phyloP scores from a whole-genome alignment of 2,888 invertebrate genomes.

The Heliconius aoede region DNA sequence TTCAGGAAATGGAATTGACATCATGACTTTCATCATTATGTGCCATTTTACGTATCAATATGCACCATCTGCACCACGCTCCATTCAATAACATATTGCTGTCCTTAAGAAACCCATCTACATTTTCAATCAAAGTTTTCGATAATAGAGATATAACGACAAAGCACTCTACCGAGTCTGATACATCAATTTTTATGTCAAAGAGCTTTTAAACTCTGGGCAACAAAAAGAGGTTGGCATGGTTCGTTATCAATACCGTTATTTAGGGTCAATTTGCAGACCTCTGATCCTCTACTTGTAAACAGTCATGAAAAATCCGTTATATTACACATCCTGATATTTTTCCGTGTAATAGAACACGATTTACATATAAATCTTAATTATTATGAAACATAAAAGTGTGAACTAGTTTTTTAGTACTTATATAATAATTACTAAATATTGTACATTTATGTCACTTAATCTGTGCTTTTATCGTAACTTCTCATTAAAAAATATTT shows the following conservation, averaged over 20 bases:
- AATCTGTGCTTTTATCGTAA: neutral
- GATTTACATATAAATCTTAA: neutral
- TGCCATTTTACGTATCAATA: neutral
- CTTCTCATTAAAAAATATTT: neutral
- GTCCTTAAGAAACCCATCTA: neutral
- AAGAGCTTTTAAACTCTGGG: slow-evolving; percentile 40
- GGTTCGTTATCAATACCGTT: slow-evolving; percentile 44
- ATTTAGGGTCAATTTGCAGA: slow-evolving; percentile 42
- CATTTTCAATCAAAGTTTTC: slow-evolving; percentile 1
- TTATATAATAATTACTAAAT: neutral
- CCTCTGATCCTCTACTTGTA: slow-evolving; percentile 36
- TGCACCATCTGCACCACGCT: neutral
- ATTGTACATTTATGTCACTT: too few species aligned
- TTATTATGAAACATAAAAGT: neutral
- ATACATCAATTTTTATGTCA: slow-evolving; percentile 41
- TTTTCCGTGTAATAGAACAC: slow-evolving; percentile 33
- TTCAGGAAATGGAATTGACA: too few species aligned
- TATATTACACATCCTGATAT: slow-evolving; percentile 30
- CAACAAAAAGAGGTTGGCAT: slow-evolving; percentile 40
- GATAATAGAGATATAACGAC: slow-evolving; percentile 10
- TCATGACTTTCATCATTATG: too few species aligned
- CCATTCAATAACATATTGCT: neutral
- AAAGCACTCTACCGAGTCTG: slow-evolving; percentile 12
- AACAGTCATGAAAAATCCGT: slow-evolving; percentile 33
- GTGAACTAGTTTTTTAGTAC: neutral